Evolutionary conservation across 2,888 invertebrate genomes (phyloP).

Genomic region (Ypsolopha sequella): DNA sequence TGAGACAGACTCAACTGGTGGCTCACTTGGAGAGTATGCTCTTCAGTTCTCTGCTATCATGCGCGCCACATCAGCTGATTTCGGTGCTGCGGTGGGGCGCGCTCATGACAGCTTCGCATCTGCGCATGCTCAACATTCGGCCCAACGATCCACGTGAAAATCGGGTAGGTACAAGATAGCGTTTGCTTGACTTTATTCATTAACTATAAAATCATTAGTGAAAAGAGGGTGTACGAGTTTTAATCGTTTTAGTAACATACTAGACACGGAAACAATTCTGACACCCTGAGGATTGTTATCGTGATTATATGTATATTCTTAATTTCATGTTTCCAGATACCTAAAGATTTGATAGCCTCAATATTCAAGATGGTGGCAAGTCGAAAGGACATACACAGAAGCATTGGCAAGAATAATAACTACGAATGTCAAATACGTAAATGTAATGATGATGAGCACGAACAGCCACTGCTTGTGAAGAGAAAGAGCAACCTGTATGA

Average conservation of each 20-base stretch:
- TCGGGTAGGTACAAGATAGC: conserved; percentile 43
- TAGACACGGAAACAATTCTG: too few relatives aligned
- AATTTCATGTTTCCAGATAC: conserved; percentile 58
- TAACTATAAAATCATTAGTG: background rate
- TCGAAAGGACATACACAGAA: conserved; percentile 71
- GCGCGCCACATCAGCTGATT: conserved; percentile 74
- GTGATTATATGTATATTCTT: background rate
- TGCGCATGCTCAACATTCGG: conserved; percentile 80
- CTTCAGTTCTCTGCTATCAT: conserved; percentile 80
- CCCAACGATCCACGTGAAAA: conserved; percentile 88
- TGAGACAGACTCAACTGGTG: conserved; percentile 85
- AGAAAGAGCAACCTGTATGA: conserved; percentile 57
- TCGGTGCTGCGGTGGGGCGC: conserved; percentile 79
- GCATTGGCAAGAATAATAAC: conserved; percentile 59
- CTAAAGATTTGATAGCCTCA: conserved; percentile 79
- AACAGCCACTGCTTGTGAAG: conserved; percentile 40
- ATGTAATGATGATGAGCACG: conserved; percentile 33
- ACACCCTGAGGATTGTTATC: background rate
- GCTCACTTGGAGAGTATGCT: conserved; percentile 87
- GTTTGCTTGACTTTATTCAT: background rate
- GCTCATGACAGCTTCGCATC: conserved; percentile 79
- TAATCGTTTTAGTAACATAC: too few relatives aligned
- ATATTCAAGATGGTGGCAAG: conserved; percentile 82
- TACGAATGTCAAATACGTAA: conserved; percentile 50
- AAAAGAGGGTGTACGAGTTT: background rate